Evolutionary conservation across 2,797 vertebrate genomes (phyloP), one percentile per base, ranked within the genome.

Genomic region (Scleropages formosus): DNA sequence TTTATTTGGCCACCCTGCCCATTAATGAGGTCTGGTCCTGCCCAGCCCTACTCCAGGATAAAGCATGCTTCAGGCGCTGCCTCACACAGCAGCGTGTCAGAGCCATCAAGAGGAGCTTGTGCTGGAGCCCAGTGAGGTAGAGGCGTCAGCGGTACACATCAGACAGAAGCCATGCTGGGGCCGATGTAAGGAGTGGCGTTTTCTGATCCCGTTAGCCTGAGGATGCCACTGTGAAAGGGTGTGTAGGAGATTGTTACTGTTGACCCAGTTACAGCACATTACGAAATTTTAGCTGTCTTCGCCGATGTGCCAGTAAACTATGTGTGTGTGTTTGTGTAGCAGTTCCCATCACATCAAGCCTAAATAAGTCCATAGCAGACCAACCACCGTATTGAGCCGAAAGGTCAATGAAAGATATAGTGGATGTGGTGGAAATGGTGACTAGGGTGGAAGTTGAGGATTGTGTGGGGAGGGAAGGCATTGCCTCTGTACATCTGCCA

Each of bases 1-100:
- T 88, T 92, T 91, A 92, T 91, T 92, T 89, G 91, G 89, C 79
- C 89, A 88, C 87, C 91, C 91, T 91, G n/a, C n/a, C n/a, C n/a
- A n/a, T n/a, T n/a, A n/a, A n/a, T n/a, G 88, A 85, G 79, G 78
- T 79, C 80, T 82, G 84, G 87, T 86, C 82, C 78, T 64, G 83
- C 79, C 82, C 82, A 80, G 82, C 81, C 74, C 84, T 80, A 80
- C n/a, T 78, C 84, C 73, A 82, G 82, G 77, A 84, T 83, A 80
- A 83, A 82, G 79, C n/a, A 67, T 82, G 83, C 78, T 81, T 74
- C 22, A 75, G 83, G 82, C 82, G n/a, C n/a, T n/a, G n/a, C n/a
- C n/a, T 81, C 78, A 82, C 86, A 93, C 90, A 92, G 31, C 31
- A 39, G 39, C 39, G 31, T n/a, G n/a, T n/a, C n/a, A 39, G 31